phyloP scores from a whole-genome alignment of 2,113 vertebrate species.

The Mystacornis crossleyi region DNA sequence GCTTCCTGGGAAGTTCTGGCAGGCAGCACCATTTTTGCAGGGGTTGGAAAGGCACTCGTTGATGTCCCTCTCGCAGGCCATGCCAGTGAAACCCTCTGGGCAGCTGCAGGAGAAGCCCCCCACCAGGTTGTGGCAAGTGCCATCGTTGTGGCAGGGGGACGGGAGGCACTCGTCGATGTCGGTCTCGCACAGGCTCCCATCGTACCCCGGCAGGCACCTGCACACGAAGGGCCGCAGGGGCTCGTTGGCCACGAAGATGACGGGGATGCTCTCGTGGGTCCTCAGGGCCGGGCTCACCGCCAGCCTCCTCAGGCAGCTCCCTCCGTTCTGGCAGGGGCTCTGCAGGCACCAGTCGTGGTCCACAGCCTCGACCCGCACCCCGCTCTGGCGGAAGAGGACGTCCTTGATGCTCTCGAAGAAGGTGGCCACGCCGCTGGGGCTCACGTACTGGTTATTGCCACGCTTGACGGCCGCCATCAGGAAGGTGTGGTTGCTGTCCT shows the following conservation, averaged over 20 bases:
- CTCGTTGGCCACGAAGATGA: conserved; percentile 87
- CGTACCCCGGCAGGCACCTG: conserved; percentile 89
- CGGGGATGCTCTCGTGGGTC: conserved; percentile 85
- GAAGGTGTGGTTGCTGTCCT: conserved; percentile 89
- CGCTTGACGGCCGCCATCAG: conserved; percentile 89
- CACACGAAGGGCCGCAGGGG: conserved; percentile 89
- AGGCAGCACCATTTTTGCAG: conserved; percentile 90
- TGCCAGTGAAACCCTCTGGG: conserved; percentile 90
- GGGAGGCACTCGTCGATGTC: conserved; percentile 94
- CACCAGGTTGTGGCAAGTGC: conserved; percentile 93
- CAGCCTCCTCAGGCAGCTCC: conserved; percentile 87
- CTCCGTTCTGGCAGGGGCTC: conserved; percentile 91
- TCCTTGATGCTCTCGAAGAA: conserved; percentile 98
- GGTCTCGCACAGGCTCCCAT: conserved; percentile 84
- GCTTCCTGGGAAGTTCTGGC: conserved; percentile 94
- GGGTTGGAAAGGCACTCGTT: conserved; percentile 94
- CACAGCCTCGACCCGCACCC: conserved; percentile 89
- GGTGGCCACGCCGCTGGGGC: conserved; percentile 90
- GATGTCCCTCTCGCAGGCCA: conserved; percentile 94
- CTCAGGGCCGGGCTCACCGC: conserved; percentile 78
- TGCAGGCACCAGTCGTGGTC: conserved; percentile 91
- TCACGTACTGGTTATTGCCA: conserved; percentile 86
- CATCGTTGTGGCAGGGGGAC: conserved; percentile 91
- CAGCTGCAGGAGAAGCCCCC: conserved; percentile 96
- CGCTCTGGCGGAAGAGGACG: conserved; percentile 88